Conservation (phyloP, 2,113 vertebrate species). For the Elgaria multicarinata region DNA sequence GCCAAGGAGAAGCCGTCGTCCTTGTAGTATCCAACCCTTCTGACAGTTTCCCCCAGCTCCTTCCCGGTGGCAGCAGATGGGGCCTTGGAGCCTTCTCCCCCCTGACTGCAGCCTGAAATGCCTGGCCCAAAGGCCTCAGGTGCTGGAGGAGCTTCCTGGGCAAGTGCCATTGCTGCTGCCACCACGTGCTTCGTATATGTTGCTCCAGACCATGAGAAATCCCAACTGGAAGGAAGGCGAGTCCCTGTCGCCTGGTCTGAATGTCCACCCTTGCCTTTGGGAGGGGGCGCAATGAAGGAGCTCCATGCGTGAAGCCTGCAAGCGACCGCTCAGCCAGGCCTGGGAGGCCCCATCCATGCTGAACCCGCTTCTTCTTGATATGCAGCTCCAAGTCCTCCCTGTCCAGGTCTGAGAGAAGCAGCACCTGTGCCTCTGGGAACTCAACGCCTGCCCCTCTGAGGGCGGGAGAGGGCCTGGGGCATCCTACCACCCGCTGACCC, state of each 20-base stretch:
- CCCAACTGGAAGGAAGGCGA: no score
- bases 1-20: neutral
- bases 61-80: no score
- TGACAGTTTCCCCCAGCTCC: no score
- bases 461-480: neutral
- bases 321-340: neutral
- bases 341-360: neutral
- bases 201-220: neutral
- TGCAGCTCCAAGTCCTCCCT: neutral
- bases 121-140: neutral
- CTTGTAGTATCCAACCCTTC: neutral
- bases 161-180: neutral
- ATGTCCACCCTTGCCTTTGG: neutral
- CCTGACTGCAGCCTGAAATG: rapidly evolving
- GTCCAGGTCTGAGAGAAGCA: neutral
- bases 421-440: no score
- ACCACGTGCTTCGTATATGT: neutral
- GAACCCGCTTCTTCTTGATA: neutral
- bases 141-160: neutral
- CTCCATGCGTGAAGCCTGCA: neutral
- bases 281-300: neutral
- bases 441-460: neutral
- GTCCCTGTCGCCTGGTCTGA: no score
- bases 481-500: neutral
- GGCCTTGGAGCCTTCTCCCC: no score